Base-by-base conservation (phyloP, 2,113 vertebrate species). In the Hyla sarda region DNA sequence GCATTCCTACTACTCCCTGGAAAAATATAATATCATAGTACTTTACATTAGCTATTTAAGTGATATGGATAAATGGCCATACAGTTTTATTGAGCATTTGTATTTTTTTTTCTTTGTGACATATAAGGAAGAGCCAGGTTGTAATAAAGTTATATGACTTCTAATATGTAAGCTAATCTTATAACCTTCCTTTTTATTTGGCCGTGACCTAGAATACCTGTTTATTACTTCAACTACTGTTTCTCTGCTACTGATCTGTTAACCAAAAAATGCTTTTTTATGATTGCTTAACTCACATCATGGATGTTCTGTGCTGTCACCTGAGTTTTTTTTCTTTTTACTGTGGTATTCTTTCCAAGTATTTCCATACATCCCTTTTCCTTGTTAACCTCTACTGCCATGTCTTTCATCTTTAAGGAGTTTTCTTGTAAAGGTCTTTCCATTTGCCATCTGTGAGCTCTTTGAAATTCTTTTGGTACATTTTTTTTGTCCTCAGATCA, bases 371-470 rank as follows among this genome's bases (percentile, higher is more conserved):
- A 10, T 72, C 32, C 69, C 4, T 72, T 72, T 72, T 72, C 17
- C 34, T 72, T 41, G 69, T 41, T 72, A 72, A 23, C 30, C 62
- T 72, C 32, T 45, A 2, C 34, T 9, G 34, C 32, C 45, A 72
- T 73, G 71, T 47, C 71, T 73, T 73, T 73, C 37, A 73, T 73
- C 41, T 73, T 45, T 47, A 73, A 21, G 1, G 37, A 73, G 21
- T 45, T 13, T 45, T 10, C 0, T 47, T 47, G 21, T 45, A 47
- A 73, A 73, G 71, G 23, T 73, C 71, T 73, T 73, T 3, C 23
- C 23, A 47, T 73, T 21, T 73, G 71, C 71, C 21, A 73, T 45
- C 21, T 73, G 71, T 73, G 71, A 73, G 23, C 10, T 11, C 71
- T 73, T 73, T n/a, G 37, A n/a, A 13, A 47, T 73, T 73, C 28